Conservation (phyloP, 2,113 vertebrate species). For the Hymenochirus boettgeri region DNA sequence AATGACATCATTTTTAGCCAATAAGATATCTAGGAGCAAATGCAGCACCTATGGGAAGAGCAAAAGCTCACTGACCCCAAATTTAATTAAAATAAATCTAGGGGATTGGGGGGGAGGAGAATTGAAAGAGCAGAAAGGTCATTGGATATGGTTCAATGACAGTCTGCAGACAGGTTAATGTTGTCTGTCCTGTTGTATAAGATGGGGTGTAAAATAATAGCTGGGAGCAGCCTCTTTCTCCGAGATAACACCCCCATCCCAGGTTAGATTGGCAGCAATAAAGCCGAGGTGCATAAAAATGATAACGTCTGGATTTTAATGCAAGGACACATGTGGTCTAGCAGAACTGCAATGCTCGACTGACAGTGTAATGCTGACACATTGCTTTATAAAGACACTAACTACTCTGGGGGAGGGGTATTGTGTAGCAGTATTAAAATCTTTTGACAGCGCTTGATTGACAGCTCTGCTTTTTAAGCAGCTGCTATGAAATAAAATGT, state of each 20-base stretch:
- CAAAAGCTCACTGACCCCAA: constrained; percentile 3
- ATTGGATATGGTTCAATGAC: neutral
- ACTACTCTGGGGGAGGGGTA: too few species aligned
- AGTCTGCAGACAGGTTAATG: constrained; percentile 2
- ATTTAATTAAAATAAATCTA: neutral
- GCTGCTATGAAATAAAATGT: neutral
- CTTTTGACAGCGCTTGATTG: too few species aligned
- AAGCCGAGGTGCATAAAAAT: too few species aligned
- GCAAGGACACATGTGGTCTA: too few species aligned
- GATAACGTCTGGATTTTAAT: too few species aligned
- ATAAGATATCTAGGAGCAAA: constrained; percentile 67
- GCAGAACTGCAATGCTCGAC: too few species aligned
- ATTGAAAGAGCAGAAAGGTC: neutral
- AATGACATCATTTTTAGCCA: constrained; percentile 96
- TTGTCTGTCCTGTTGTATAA: neutral
- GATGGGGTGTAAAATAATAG: constrained; percentile 1
- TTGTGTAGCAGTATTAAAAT: too few species aligned
- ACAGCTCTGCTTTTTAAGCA: too few species aligned
- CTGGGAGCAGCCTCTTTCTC: neutral
- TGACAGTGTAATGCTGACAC: too few species aligned
- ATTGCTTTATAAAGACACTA: too few species aligned
- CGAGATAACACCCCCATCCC: neutral
- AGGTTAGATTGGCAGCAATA: too few species aligned
- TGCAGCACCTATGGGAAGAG: constrained; percentile 63
- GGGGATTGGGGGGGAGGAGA: neutral